Conservation (phyloP, 2,113 vertebrate species). For the Aptenodytes patagonicus region DNA sequence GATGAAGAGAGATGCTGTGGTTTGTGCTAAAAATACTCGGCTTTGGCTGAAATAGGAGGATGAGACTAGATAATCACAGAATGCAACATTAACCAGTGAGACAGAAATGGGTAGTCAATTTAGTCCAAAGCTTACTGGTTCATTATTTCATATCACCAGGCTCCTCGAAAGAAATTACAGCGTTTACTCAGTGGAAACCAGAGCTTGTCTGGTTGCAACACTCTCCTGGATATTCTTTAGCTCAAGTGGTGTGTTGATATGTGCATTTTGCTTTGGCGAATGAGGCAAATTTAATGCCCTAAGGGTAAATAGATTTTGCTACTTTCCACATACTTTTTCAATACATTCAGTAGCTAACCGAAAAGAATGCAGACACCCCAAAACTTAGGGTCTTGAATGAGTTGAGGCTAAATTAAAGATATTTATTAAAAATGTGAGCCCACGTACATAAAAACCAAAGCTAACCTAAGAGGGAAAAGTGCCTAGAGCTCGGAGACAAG, state of each 20-base stretch:
- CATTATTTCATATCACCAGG: conserved; percentile 46
- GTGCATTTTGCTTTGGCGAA: background rate
- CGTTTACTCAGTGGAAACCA: background rate
- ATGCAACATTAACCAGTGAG: conserved; percentile 42
- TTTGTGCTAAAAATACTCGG: conserved; percentile 3
- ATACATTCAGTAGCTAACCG: background rate
- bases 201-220: background rate
- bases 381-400: background rate
- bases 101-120: conserved; percentile 37
- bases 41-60: background rate
- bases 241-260: background rate
- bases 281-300: background rate
- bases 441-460: background rate
- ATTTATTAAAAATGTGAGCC: background rate
- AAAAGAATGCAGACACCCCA: background rate
- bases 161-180: conserved; percentile 27
- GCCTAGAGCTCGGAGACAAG: background rate
- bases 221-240: background rate
- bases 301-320: background rate
- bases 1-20: background rate
- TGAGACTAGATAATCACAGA: conserved; percentile 27
- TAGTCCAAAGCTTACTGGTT: conserved; percentile 25
- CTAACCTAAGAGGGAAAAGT: background rate
- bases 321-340: background rate
- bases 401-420: background rate